A percentile compares a stretch with the other conserved stretches of the same genome.
Evolutionary conservation across 2,888 invertebrate genomes (phyloP).

Genomic region (Galerucella calmariensis): DNA sequence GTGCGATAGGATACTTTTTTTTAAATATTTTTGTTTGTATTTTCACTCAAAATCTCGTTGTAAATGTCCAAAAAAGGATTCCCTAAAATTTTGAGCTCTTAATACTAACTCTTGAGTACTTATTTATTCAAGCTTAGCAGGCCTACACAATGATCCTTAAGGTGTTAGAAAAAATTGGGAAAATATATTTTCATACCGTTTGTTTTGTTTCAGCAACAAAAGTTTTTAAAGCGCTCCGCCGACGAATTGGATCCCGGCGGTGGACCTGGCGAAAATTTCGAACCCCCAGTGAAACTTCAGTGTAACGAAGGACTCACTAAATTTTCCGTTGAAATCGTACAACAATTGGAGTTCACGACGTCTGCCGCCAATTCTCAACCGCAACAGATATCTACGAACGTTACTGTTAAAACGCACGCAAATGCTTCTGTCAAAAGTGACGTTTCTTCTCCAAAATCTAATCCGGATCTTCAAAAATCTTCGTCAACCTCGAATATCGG

Average conservation of each 20-base stretch:
- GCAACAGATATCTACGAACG: conserved; percentile 91
- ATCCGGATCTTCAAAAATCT: conserved; percentile 61
- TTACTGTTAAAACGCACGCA: conserved; percentile 85
- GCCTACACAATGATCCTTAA: too few relatives aligned
- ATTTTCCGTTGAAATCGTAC: conserved; percentile 93
- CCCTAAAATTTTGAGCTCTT: too few relatives aligned
- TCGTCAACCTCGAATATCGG: conserved; percentile 58
- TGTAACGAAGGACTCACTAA: conserved; percentile 71
- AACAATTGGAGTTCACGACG: conserved; percentile 89
- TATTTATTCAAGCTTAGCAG: too few relatives aligned
- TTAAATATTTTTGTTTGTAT: too few relatives aligned
- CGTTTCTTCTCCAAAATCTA: conserved; percentile 68
- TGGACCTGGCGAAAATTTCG: conserved; percentile 66
- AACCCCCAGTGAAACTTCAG: conserved; percentile 80
- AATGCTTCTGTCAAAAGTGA: conserved; percentile 76
- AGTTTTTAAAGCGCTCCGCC: conserved; percentile 80
- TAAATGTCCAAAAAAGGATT: too few relatives aligned
- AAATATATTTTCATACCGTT: neutral
- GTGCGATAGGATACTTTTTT: too few relatives aligned
- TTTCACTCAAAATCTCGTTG: too few relatives aligned
- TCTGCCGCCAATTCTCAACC: conserved; percentile 88
- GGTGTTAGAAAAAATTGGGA: too few relatives aligned
- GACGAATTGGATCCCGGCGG: conserved; percentile 72
- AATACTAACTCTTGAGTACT: too few relatives aligned
- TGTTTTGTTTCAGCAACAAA: conserved; percentile 77